phyloP scores from a whole-genome alignment of 2,113 vertebrate species.

The Toxotes jaculatrix region DNA sequence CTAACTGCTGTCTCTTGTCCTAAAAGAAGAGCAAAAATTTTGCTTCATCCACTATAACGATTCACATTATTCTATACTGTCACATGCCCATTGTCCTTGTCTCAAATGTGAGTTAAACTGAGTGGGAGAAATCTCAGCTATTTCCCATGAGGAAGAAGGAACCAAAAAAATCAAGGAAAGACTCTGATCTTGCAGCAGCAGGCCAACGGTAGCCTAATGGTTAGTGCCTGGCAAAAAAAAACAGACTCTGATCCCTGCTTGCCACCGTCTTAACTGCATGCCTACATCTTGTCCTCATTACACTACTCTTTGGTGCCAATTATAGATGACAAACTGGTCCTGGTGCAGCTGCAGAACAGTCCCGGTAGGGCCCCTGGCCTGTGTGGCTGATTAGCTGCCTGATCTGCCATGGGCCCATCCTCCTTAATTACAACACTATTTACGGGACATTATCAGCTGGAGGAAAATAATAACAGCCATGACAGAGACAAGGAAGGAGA shows the following conservation, averaged over 20 bases:
- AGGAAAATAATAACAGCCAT: conserved; percentile 45
- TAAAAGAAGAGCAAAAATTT: conserved; percentile 3
- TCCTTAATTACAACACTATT: conserved; percentile 70
- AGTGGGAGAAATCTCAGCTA: conserved; percentile 8
- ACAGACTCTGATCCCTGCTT: conserved; percentile 33
- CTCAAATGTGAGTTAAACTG: neutral
- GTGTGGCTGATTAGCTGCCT: conserved; percentile 72
- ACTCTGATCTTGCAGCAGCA: conserved; percentile 31
- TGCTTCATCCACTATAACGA: neutral
- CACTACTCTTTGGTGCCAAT: conserved; percentile 61
- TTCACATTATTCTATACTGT: neutral
- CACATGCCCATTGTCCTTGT: neutral
- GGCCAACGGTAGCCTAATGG: conserved; percentile 62
- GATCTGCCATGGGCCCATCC: conserved; percentile 68
- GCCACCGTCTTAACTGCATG: conserved; percentile 51
- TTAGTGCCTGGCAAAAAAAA: conserved; percentile 46
- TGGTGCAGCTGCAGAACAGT: conserved; percentile 38
- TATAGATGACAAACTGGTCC: conserved; percentile 72
- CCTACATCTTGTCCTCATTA: conserved; percentile 79
- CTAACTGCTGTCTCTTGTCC: neutral
- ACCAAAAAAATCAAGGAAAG: conserved; percentile 19
- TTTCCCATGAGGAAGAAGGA: conserved; percentile 21
- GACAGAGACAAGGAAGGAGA: neutral
- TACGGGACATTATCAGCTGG: conserved; percentile 61
- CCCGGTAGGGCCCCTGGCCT: conserved; percentile 32